A percentile compares a stretch with the other conserved stretches of the same genome.
Conservation (phyloP, 2,797 vertebrate genomes). For the Hydrophis major region DNA sequence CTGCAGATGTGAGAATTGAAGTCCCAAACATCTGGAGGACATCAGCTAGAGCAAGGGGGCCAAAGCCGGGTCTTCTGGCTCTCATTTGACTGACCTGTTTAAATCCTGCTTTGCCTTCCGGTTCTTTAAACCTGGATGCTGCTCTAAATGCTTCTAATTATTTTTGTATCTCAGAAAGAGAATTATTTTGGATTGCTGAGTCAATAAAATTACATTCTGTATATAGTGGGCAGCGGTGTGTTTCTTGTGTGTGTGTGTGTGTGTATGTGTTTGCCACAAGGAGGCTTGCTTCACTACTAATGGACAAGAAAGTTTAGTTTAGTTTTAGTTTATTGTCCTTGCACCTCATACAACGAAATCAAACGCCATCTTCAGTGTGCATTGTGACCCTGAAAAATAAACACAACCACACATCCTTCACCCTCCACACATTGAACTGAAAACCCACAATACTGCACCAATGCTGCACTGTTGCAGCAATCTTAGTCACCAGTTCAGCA, state of each 20-base stretch:
- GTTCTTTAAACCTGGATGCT: neutral
- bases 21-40: neutral
- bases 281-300: neutral
- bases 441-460: too few species aligned
- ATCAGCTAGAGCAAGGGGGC: neutral
- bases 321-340: too few species aligned
- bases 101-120: neutral
- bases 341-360: too few species aligned
- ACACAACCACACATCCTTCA: too few species aligned
- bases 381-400: too few species aligned
- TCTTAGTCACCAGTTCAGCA: too few species aligned
- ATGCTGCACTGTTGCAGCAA: too few species aligned
- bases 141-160: constrained; percentile 21
- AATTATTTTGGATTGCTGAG: constrained; percentile 15
- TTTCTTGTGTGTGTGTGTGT: neutral
- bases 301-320: neutral
- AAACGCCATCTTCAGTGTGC: too few species aligned
- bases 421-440: too few species aligned
- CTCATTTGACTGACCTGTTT: neutral
- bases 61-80: neutral
- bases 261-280: neutral
- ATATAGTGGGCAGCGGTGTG: neutral
- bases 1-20: neutral
- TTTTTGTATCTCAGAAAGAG: constrained; percentile 26
- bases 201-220: constrained; percentile 5